These are phyloP conservation scores for Drosophila nikananu DNA, from an alignment of 1,140 invertebrate genomes.

Conservation along the genomic window DNA sequence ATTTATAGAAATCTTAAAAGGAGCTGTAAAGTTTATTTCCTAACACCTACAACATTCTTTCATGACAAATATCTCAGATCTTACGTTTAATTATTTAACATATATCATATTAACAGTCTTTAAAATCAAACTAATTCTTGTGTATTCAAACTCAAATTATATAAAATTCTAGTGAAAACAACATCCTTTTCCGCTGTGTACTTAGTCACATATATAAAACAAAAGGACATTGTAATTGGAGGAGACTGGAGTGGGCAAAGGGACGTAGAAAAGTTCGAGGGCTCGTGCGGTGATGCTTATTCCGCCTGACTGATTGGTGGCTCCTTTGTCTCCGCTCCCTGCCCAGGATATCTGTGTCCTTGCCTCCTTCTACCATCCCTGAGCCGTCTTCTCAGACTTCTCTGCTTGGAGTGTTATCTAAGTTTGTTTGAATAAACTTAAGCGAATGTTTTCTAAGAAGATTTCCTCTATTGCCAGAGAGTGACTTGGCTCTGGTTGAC, in stretches of 20 bases:
- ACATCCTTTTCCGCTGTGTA: background rate
- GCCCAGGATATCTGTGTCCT: constrained; percentile 41
- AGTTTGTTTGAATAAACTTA: constrained; percentile 84
- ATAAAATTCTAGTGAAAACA: background rate
- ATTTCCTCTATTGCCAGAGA: constrained; percentile 79
- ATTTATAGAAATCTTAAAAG: background rate
- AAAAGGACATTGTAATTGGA: constrained; percentile 81
- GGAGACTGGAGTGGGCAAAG: constrained; percentile 26
- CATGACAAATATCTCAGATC: background rate
- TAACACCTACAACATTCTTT: background rate
- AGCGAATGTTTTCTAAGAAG: constrained; percentile 84
- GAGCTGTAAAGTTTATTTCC: background rate
- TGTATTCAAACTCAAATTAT: background rate
- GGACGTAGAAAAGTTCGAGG: constrained; percentile 55
- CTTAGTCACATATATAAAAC: constrained; percentile 61
- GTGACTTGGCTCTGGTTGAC: constrained; percentile 68
- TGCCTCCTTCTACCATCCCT: background rate
- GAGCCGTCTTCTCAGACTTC: constrained; percentile 1
- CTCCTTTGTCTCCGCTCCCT: constrained; percentile 73
- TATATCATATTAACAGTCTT: background rate
- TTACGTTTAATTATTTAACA: background rate
- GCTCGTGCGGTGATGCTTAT: constrained; percentile 80
- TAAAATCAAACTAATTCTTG: no score
- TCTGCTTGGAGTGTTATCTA: constrained; percentile 69
- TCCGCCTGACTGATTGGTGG: constrained; percentile 81